These are phyloP conservation scores for Ctena decussata DNA, from an alignment of 2,888 invertebrate genomes.

Conservation along the genomic window DNA sequence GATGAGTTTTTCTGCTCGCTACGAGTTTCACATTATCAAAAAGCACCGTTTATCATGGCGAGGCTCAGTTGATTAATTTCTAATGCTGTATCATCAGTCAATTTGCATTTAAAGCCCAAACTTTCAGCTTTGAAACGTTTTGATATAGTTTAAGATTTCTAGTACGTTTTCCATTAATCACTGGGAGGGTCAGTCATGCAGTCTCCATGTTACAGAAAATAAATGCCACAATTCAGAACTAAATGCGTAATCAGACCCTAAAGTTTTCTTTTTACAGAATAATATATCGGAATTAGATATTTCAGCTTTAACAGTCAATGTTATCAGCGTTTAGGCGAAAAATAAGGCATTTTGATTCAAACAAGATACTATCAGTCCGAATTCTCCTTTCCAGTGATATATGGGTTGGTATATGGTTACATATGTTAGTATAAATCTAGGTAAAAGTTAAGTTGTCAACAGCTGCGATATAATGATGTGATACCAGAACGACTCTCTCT, in stretches of 20 bases:
- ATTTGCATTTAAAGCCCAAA: constrained; percentile 1
- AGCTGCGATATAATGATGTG: too few species aligned
- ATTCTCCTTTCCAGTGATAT: neutral
- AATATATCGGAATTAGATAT: neutral
- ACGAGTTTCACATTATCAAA: too few species aligned
- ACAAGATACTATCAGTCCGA: neutral
- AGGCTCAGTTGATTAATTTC: too few species aligned
- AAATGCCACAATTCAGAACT: constrained; percentile 4
- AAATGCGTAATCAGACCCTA: neutral
- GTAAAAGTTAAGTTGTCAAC: neutral
- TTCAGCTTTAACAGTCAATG: neutral
- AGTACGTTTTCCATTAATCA: neutral
- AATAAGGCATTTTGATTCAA: neutral
- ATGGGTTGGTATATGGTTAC: neutral
- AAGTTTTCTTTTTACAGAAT: neutral
- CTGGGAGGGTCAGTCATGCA: neutral
- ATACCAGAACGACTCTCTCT: too few species aligned
- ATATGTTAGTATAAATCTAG: neutral
- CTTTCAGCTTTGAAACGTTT: neutral
- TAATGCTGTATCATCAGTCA: too few species aligned
- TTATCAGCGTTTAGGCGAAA: neutral
- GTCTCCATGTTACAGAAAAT: neutral
- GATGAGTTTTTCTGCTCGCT: too few species aligned
- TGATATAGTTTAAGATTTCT: neutral
- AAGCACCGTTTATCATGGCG: too few species aligned